These are phyloP conservation scores for Platichthys flesus DNA, from an alignment of 2,113 vertebrate genomes.

Conservation along the genomic window DNA sequence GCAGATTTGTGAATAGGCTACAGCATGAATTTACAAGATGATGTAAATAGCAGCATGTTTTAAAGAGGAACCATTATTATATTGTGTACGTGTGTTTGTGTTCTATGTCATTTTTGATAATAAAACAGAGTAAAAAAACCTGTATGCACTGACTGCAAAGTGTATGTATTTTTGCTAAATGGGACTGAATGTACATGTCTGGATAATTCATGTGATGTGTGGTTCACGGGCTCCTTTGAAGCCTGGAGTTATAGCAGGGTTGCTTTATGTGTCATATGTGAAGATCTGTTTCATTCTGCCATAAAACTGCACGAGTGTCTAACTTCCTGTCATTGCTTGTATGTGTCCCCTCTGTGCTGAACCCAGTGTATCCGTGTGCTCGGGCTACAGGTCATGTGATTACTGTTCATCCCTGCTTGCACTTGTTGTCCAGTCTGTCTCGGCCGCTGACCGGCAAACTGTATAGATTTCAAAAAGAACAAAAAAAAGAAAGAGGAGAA, in stretches of 20 bases:
- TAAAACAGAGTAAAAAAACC: conserved; percentile 72
- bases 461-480: conserved; percentile 18
- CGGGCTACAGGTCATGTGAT: conserved; percentile 52
- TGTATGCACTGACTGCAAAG: conserved; percentile 78
- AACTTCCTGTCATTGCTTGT: conserved; percentile 44
- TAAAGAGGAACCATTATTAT: conserved; percentile 80
- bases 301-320: conserved; percentile 53
- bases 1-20: conserved; percentile 76
- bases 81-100: conserved; percentile 83
- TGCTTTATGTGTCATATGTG: conserved; percentile 53
- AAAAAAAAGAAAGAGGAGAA: conserved; percentile 25
- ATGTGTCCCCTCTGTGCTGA: conserved; percentile 37
- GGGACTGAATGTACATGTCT: conserved; percentile 66
- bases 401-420: conserved; percentile 37
- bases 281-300: conserved; percentile 30
- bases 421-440: conserved; percentile 25
- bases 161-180: conserved; percentile 77
- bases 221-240: conserved; percentile 40
- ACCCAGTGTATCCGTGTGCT: conserved; percentile 23
- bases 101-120: conserved; percentile 84
- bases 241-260: conserved; percentile 40
- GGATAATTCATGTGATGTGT: conserved; percentile 37
- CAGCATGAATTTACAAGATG: conserved; percentile 86
- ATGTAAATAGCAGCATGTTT: conserved; percentile 92
- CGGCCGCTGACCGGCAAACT: conserved; percentile 15